Base-by-base conservation (phyloP, 2,888 invertebrate genomes). In the Gymnosoma rotundatum region DNA sequence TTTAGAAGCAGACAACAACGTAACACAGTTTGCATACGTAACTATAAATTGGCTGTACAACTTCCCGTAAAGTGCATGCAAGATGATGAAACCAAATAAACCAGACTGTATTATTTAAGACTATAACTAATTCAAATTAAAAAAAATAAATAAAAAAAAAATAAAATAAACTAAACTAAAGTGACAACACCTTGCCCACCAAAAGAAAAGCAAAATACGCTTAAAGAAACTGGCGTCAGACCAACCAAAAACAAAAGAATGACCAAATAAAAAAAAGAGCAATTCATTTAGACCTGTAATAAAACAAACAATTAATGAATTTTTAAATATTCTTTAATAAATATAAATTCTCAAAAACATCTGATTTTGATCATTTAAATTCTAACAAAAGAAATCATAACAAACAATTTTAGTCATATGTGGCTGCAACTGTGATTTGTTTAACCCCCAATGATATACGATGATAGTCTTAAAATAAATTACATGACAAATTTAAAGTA, bases 61-160 rank as follows among this genome's bases (percentile, higher is more conserved):
- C 84, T 84, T 84, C 84, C 84, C 84, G 80, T 84, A 81, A 84
- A 78, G 61, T 70, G 80, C 73, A 78, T 81, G 78, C 78, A 78
- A 78, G 78, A 70, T 74, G 78, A 78, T 81, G 61, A 76, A 76
- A 69, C 67, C 18, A 70, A 78, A 75, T 61, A 48, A 75, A 70
- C 21, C 54, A 73, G 76, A 76, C 54, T 56, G 73, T 67, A 83
- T 56, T 60, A 83, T 42, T 42, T 0, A 67, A 76, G 36, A 10
- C 60, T 32, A 20, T 50, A 54, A 42, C 12, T 12, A 42, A 42
- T 10, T 42, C 42, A 38, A 54, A 72, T 10, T 48, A 14, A 38
- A 38, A 42, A 14, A 36, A 50, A 12, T 42, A 32, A 67, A 50
- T 1, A 50, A 21, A 50, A 18, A 32, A 20, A 52, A 50, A 20